Percentiles rank a stretch among this genome's conserved stretches.
Conservation (phyloP, 2,797 vertebrate genomes). For the Lepus oiostolus region DNA sequence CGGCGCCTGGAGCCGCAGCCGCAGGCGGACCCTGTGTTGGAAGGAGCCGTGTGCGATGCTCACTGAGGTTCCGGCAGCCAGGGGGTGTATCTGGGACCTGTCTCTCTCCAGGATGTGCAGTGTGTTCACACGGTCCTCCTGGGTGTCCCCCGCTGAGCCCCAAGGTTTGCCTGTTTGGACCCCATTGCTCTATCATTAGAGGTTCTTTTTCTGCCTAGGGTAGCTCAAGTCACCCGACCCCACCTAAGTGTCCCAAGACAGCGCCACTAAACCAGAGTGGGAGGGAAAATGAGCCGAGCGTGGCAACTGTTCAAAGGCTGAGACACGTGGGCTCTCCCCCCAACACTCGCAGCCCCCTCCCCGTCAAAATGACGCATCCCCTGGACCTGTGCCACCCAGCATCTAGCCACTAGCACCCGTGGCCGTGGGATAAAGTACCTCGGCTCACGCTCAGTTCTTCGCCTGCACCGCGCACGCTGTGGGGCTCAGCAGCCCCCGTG, state of each 20-base stretch:
- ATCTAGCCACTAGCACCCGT: not conserved
- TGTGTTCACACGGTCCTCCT: too few relatives aligned
- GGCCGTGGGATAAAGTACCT: not conserved
- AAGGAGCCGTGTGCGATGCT: too few relatives aligned
- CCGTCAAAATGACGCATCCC: not conserved
- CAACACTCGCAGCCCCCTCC: too few relatives aligned
- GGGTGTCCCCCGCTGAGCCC: not conserved
- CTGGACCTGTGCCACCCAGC: fast-evolving
- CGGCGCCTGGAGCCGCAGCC: not conserved
- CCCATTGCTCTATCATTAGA: not conserved
- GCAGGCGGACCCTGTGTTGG: not conserved
- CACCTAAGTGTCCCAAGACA: too few relatives aligned
- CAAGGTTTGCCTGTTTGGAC: not conserved
- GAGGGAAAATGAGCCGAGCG: not conserved
- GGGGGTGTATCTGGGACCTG: too few relatives aligned
- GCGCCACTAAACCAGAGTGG: not conserved
- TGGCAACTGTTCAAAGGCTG: not conserved
- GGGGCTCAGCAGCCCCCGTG: fast-evolving
- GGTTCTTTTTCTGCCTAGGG: not conserved
- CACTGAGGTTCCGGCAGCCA: too few relatives aligned
- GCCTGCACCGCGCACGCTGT: not conserved
- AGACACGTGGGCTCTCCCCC: too few relatives aligned
- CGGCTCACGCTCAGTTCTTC: not conserved
- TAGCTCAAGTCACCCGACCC: not conserved
- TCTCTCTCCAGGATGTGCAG: too few relatives aligned